These are phyloP conservation scores for Papio anubis DNA, from an alignment of 2,113 vertebrate genomes.

Conservation along the genomic window DNA sequence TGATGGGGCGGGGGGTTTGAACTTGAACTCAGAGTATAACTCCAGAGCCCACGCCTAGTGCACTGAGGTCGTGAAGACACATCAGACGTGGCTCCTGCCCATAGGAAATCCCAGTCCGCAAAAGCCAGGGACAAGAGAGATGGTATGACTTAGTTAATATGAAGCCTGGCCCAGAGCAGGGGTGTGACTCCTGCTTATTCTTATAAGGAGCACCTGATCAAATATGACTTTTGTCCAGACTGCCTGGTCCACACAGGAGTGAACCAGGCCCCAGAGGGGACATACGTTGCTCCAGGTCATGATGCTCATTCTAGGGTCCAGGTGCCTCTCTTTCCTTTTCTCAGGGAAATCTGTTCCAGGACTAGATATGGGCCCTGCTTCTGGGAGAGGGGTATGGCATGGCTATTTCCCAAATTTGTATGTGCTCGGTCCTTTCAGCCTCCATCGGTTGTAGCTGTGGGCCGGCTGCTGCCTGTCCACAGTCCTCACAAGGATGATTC, in stretches of 20 bases:
- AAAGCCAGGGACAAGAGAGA: background rate
- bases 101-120: fast-evolving
- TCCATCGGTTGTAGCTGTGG: fast-evolving
- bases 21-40: background rate
- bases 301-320: background rate
- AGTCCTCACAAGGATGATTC: background rate
- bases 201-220: fast-evolving
- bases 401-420: too few species aligned
- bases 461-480: background rate
- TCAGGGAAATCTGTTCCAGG: background rate
- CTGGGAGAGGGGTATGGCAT: background rate
- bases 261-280: background rate
- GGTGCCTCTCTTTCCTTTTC: background rate
- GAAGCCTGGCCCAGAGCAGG: background rate
- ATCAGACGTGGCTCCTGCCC: fast-evolving
- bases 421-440: background rate
- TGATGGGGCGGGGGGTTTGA: background rate
- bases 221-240: background rate
- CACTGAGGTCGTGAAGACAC: background rate
- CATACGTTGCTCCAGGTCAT: background rate
- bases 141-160: fast-evolving
- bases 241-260: fast-evolving
- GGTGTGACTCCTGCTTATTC: fast-evolving
- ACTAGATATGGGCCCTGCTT: background rate
- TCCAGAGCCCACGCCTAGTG: background rate